Percentiles rank a stretch among this genome's conserved stretches.
Evolutionary conservation across 2,797 vertebrate genomes (phyloP).

Genomic region (Anabacerthia variegaticeps): DNA sequence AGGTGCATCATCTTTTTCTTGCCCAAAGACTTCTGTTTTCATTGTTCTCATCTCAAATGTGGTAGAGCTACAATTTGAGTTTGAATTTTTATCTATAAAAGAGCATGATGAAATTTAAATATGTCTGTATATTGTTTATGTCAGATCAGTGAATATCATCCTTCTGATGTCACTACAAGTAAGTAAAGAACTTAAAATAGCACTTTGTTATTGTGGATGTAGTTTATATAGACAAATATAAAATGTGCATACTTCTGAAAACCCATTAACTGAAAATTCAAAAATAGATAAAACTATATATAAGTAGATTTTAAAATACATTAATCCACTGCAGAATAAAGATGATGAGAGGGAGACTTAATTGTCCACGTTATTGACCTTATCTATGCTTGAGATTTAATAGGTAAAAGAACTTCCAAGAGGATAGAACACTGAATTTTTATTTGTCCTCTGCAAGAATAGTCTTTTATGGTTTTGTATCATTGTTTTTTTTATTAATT

Average conservation of each 20-base stretch:
- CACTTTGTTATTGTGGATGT: neutral
- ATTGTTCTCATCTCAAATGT: neutral
- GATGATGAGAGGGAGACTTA: neutral
- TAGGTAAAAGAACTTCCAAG: neutral
- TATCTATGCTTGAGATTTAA: neutral
- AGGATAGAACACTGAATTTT: neutral
- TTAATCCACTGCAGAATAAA: neutral
- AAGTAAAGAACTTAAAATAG: constrained; percentile 26
- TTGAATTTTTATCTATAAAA: constrained; percentile 14
- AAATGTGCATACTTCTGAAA: constrained; percentile 23
- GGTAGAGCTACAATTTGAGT: neutral
- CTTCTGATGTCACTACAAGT: neutral
- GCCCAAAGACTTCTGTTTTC: neutral
- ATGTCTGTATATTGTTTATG: neutral
- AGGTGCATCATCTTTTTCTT: neutral
- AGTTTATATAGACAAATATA: neutral
- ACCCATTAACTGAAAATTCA: constrained; percentile 13
- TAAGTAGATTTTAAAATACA: constrained; percentile 16
- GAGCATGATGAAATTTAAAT: neutral
- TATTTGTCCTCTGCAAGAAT: neutral
- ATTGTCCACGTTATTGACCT: neutral
- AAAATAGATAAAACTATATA: constrained; percentile 21
- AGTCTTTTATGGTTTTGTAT: neutral
- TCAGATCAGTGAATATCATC: neutral
- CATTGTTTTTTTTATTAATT: neutral